Conservation (phyloP, 2,113 vertebrate species). For the Phalacrocorax carbo region DNA sequence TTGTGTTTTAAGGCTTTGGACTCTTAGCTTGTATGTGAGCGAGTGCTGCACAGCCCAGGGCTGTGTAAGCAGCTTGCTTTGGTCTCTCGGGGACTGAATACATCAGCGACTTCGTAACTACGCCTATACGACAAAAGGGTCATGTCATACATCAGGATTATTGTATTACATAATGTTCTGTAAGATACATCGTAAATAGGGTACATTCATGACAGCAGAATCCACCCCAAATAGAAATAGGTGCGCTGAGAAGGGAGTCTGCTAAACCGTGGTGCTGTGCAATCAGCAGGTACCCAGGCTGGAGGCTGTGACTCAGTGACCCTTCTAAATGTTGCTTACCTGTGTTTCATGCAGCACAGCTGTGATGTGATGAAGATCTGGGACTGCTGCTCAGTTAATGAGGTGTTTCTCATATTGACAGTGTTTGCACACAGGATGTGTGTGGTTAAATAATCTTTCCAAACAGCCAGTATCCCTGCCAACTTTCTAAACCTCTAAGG, state of each 20-base stretch:
- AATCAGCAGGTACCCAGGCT: background rate
- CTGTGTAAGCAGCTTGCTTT: background rate
- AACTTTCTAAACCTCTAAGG: background rate
- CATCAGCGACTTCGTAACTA: background rate
- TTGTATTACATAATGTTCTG: background rate
- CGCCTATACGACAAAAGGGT: too few species aligned
- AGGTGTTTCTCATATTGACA: background rate
- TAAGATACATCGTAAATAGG: background rate
- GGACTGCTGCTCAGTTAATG: background rate
- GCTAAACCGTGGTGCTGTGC: background rate
- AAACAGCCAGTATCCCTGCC: background rate
- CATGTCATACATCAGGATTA: too few species aligned
- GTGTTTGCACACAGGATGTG: background rate
- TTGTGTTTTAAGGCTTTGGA: background rate
- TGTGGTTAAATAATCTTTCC: background rate
- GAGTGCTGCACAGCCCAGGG: background rate
- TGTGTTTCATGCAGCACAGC: background rate
- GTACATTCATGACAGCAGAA: background rate
- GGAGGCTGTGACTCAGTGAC: accelerated
- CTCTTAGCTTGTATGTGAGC: background rate
- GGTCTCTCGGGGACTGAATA: background rate
- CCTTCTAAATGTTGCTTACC: background rate
- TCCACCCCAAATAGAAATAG: background rate
- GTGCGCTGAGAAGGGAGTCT: background rate
- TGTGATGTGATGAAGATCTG: background rate